Evolutionary conservation across 2,797 vertebrate genomes (phyloP), one percentile per base, ranked within the genome.

Genomic region (Serranus cabrilla): DNA sequence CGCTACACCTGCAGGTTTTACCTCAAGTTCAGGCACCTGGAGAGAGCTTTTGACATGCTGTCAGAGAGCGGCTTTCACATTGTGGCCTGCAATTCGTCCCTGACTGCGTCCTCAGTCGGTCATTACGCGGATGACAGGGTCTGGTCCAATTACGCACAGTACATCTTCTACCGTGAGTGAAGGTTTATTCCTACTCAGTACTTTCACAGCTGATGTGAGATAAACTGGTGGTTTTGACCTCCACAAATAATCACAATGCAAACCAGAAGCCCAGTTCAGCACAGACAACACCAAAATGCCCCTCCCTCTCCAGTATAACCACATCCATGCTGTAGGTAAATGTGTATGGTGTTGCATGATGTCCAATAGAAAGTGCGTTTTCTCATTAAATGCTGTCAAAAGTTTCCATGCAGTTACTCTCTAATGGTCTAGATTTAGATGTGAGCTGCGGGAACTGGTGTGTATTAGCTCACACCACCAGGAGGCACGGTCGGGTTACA

Each of bases 81-180:
- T 91, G 97, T 98, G 81, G 98, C 98, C 94, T 99, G 98, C 91
- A 98, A 98, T 87, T 97, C 98, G 60, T 97, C 98, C 0, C 96
- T 99, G 92, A 97, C 97, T 3, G 96, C 97, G 69, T 96, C 97
- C 86, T 95, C 97, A 50, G 73, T 95, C 89, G 96, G 94, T 88
- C 97, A 97, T 71, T 97, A 97, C 78, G 95, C 95, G 21, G 97
- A 98, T 12, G 97, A 98, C 94, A 97, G 95, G 93, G 93, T 97
- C 91, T 99, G 98, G 98, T 98, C 97, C 93, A 99, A 97, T 94
- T 98, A 97, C 93, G 97, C 98, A 2, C 98, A 99, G 93, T 99
- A 99, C 16, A 97, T 99, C 96, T 99, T 99, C 94, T 99, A 99
- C 95, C 97, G 98, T 99, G 96, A 99, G 98, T 99, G 91, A 61